Percentiles rank a stretch among this genome's conserved stretches.
These are phyloP conservation scores for Sardinella longiceps DNA, from an alignment of 2,797 vertebrate species.

Conservation along the genomic window DNA sequence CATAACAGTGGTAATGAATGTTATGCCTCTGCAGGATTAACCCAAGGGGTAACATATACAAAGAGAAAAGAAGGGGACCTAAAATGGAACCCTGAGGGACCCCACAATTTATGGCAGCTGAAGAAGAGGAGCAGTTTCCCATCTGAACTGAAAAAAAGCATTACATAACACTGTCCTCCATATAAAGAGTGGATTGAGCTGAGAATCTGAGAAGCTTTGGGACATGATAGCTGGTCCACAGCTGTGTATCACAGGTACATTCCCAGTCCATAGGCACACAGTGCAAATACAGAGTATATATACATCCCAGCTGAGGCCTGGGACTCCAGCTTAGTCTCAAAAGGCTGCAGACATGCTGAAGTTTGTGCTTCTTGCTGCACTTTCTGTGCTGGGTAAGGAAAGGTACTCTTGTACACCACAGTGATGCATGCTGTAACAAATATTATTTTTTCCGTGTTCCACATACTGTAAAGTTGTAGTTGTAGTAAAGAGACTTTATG, in stretches of 20 bases:
- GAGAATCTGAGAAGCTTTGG: too few species aligned
- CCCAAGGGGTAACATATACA: too few species aligned
- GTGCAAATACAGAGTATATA: not conserved
- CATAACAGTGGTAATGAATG: too few species aligned
- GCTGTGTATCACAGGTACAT: not conserved
- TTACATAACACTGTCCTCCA: too few species aligned
- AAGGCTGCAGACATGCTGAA: constrained; percentile 2
- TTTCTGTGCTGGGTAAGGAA: not conserved
- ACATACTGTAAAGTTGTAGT: not conserved
- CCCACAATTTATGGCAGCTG: too few species aligned
- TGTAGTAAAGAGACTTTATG: not conserved
- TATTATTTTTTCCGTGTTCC: not conserved
- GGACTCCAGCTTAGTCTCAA: not conserved
- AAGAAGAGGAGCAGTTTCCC: too few species aligned
- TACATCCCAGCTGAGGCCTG: not conserved
- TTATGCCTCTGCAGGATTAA: too few species aligned
- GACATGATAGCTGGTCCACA: not conserved
- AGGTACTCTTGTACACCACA: not conserved
- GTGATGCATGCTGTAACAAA: not conserved
- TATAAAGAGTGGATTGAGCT: too few species aligned
- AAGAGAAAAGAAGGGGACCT: too few species aligned
- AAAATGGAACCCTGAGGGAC: too few species aligned
- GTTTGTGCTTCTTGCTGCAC: not conserved
- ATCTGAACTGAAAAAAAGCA: too few species aligned
- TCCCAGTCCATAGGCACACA: not conserved